Conservation (phyloP, 2,113 vertebrate genomes). For the Cepphus grylle region DNA sequence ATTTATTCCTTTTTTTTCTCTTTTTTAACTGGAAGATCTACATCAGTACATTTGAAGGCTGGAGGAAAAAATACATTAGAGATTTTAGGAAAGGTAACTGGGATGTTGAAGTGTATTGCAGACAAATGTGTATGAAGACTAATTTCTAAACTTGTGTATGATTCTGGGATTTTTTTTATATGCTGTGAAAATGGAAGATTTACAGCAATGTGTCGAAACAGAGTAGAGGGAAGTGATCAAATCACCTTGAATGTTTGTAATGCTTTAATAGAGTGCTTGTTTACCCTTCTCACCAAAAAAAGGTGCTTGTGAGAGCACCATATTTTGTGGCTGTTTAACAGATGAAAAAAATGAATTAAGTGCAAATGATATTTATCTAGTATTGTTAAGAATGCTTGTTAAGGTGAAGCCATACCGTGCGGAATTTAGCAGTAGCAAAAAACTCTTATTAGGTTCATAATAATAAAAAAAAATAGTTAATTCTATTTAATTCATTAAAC, state of each 20-base stretch:
- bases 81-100: not conserved
- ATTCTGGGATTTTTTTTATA: not conserved
- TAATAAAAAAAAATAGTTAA: not conserved
- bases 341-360: constrained; percentile 3
- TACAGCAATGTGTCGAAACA: not conserved
- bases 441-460: not conserved
- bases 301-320: not conserved
- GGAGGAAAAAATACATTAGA: not conserved
- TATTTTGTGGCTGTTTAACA: constrained; percentile 40
- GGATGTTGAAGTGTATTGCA: not conserved
- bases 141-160: not conserved
- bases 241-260: constrained; percentile 22
- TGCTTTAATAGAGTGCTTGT: constrained; percentile 66
- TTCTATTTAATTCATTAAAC: not conserved
- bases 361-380: constrained; percentile 53
- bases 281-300: constrained; percentile 63
- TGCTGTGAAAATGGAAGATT: not conserved
- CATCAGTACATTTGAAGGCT: not conserved
- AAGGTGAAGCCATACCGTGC: constrained; percentile 10
- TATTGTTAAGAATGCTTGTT: constrained; percentile 35
- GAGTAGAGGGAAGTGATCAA: not conserved
- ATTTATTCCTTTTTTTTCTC: not conserved
- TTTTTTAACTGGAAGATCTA: not conserved
- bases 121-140: not conserved
- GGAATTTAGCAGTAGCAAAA: not conserved